Percentiles rank a stretch among this genome's conserved stretches.
Evolutionary conservation across 2,888 invertebrate genomes (phyloP).

Genomic region (Cosmia pyralina): DNA sequence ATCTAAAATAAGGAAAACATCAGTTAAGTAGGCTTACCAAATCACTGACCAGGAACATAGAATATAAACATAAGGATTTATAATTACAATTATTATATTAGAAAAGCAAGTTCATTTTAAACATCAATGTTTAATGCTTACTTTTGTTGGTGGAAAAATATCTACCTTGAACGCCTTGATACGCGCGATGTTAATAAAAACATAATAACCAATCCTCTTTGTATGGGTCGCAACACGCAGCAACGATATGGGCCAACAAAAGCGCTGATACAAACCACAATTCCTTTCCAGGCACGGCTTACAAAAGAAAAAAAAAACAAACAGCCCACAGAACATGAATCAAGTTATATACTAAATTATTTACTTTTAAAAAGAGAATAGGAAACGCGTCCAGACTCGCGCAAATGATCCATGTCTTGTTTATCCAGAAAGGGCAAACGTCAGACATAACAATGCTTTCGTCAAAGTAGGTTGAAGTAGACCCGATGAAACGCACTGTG

Average conservation of each 20-base stretch:
- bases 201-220: conserved; percentile 48
- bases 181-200: conserved; percentile 42
- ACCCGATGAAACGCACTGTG: conserved; percentile 75
- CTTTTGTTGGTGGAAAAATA: conserved; percentile 18
- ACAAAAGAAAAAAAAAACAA: conserved; percentile 61
- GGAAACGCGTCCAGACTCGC: conserved; percentile 52
- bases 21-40: neutral
- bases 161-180: neutral
- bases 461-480: conserved; percentile 74
- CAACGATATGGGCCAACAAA: conserved; percentile 50
- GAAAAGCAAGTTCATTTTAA: neutral
- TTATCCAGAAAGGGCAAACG: conserved; percentile 71
- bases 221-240: conserved; percentile 41
- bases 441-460: conserved; percentile 70
- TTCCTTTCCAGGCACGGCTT: conserved; percentile 57
- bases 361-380: conserved; percentile 52
- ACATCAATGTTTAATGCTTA: neutral
- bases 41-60: conserved; percentile 15
- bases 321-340: conserved; percentile 55
- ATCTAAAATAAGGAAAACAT: neutral
- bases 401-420: conserved; percentile 75
- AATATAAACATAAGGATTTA: neutral
- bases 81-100: neutral
- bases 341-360: conserved; percentile 50
- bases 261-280: conserved; percentile 56